Conservation (phyloP, 37 sponge, comb jelly and placozoan species). For the Crambe crambe region DNA sequence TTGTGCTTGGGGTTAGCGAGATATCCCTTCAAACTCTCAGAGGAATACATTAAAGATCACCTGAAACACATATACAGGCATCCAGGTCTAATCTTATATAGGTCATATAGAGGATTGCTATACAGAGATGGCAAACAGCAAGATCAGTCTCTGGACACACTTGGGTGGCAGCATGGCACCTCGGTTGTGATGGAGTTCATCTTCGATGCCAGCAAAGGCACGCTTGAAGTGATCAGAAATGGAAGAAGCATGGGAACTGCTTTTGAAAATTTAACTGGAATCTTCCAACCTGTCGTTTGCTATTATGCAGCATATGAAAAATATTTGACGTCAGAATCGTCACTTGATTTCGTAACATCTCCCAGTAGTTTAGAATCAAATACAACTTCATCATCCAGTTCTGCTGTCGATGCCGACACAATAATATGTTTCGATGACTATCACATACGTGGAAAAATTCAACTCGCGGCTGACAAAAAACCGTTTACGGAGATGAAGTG, state of each 20-base stretch:
- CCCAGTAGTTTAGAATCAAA: background rate
- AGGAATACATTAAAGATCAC: constrained; percentile 12
- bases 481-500: constrained; percentile 7
- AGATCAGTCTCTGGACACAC: constrained; percentile 1
- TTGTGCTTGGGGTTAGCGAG: constrained; percentile 44
- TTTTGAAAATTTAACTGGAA: constrained; percentile 31
- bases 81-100: constrained; percentile 28
- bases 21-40: constrained; percentile 24
- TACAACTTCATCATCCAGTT: background rate
- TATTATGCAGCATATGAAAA: constrained; percentile 70
- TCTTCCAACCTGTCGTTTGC: constrained; percentile 47
- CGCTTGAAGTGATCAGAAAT: constrained; percentile 31
- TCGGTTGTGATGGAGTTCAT: constrained; percentile 29
- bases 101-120: constrained; percentile 58
- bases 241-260: constrained; percentile 30
- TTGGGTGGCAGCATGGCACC: constrained; percentile 19
- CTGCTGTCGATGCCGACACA: background rate
- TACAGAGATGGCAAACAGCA: constrained; percentile 48
- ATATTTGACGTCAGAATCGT: constrained; percentile 10
- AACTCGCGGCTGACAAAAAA: constrained; percentile 20
- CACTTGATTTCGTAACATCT: background rate
- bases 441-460: constrained; percentile 5
- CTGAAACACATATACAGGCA: constrained; percentile 41
- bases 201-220: constrained; percentile 28
- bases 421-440: constrained; percentile 27